Base-by-base conservation (phyloP, 1,140 invertebrate species). In the Pomacea maculata region DNA sequence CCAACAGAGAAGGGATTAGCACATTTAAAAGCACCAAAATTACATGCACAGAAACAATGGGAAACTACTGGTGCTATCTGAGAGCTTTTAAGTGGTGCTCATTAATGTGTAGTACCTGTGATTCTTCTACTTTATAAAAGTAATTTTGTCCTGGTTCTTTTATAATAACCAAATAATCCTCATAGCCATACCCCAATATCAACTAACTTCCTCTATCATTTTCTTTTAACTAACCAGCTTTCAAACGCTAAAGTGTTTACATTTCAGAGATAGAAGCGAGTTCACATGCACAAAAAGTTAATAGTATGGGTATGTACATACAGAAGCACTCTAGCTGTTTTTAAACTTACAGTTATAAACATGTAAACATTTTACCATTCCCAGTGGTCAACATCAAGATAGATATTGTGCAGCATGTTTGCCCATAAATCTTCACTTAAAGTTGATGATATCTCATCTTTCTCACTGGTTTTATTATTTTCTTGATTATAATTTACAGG, bases 351-450 rank as follows among this genome's bases (percentile, higher is more conserved):
- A 45, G 6, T 45, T 45, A 45, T 4, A 45, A 45, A 45, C 34
- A 45, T 45, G 12, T 11, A n/a, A 70, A 12, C 21, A n/a, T 70
- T 21, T 12, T 70, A 78, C 77, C 77, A 71, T 65, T 78, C 77
- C 77, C 77, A 78, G 52, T 78, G 77, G 25, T 78, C 77, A 34
- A 78, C 77, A 14, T 55, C 65, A 17, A 57, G 8, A 1, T 17
- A 65, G 19, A 78, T n/a, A n/a, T 68, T n/a, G n/a, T 45, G 6
- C 21, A 78, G 11, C 29, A 52, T 71, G 77, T 67, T 78, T 63
- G n/a, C 29, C 11, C n/a, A 5, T n/a, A 65, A 78, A 65, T 71
- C 21, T 29, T 78, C 67, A 64, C 65, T 78, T 15, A 57, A 15
- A 14, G 70, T 52, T 1, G 77, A 78, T 57, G 21, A 65, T 12